Evolutionary conservation across 2,888 invertebrate species (phyloP).

Genomic region (Drosophila robusta): DNA sequence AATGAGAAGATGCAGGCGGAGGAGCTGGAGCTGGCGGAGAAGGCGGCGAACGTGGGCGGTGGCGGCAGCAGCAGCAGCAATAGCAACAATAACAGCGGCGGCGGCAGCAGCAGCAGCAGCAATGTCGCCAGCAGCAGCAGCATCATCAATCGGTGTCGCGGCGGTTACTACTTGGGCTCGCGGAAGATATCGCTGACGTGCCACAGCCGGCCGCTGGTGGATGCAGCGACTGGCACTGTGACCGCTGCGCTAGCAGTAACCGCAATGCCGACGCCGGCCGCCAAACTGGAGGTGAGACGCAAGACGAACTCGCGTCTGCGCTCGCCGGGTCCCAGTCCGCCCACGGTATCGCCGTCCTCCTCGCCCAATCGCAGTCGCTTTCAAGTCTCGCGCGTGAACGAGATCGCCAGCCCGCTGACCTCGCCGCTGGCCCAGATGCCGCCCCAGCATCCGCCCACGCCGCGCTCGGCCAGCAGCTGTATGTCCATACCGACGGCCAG

Average conservation of each 20-base stretch:
- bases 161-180: slow-evolving; percentile 85
- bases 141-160: slow-evolving; percentile 67
- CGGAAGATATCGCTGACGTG: slow-evolving; percentile 91
- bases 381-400: slow-evolving; percentile 84
- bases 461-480: slow-evolving; percentile 66
- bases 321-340: slow-evolving; percentile 89
- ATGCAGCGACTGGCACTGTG: slow-evolving; percentile 84
- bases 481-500: slow-evolving; percentile 66
- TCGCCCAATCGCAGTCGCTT: slow-evolving; percentile 88
- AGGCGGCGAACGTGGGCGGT: slow-evolving; percentile 65
- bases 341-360: slow-evolving; percentile 88
- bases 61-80: slow-evolving; percentile 31
- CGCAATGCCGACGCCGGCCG: slow-evolving; percentile 74
- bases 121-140: slow-evolving; percentile 17
- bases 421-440: slow-evolving; percentile 78
- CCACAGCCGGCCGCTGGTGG: slow-evolving; percentile 86
- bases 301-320: slow-evolving; percentile 87
- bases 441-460: slow-evolving; percentile 62
- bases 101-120: slow-evolving; percentile 17
- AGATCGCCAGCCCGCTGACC: slow-evolving; percentile 78
- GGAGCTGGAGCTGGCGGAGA: slow-evolving; percentile 62
- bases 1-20: slow-evolving; percentile 86
- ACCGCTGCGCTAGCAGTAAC: slow-evolving; percentile 58
- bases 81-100: slow-evolving; percentile 16
- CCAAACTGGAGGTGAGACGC: slow-evolving; percentile 82